Conservation (phyloP, 2,797 vertebrate species). For the Paedocypris micromegethes region DNA sequence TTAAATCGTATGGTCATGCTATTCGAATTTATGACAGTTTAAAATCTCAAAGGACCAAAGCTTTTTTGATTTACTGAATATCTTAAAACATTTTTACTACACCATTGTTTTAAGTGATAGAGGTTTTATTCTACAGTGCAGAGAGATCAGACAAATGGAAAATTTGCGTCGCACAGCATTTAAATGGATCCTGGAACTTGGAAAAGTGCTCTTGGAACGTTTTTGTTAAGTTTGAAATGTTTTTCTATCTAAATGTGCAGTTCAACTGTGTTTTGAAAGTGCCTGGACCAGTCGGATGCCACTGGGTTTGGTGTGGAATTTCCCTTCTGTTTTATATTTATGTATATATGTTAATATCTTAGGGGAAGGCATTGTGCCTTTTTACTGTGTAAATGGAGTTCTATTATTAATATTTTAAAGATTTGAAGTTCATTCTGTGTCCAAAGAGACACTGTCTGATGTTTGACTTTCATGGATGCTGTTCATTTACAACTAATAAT, state of each 20-base stretch:
- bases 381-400: conserved; percentile 31
- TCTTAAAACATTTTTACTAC: too few species aligned
- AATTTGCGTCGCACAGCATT: not conserved
- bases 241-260: conserved; percentile 2
- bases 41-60: too few species aligned
- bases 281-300: conserved; percentile 29
- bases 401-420: conserved; percentile 32
- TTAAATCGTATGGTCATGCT: too few species aligned
- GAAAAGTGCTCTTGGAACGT: not conserved
- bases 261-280: conserved; percentile 24
- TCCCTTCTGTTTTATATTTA: conserved; percentile 28
- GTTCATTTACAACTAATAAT: conserved; percentile 1
- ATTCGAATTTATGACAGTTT: too few species aligned
- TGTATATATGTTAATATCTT: conserved; percentile 38
- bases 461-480: too few species aligned
- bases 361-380: conserved; percentile 25
- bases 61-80: too few species aligned
- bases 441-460: not conserved
- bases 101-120: too few species aligned
- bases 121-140: too few species aligned
- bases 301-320: conserved; percentile 24
- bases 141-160: too few species aligned
- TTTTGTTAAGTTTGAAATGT: not conserved
- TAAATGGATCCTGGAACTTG: not conserved
- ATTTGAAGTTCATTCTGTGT: conserved; percentile 12